Evolutionary conservation across 1,140 invertebrate species (phyloP), one percentile per base, ranked within the genome.

Genomic region (Drosophila kurseongensis): DNA sequence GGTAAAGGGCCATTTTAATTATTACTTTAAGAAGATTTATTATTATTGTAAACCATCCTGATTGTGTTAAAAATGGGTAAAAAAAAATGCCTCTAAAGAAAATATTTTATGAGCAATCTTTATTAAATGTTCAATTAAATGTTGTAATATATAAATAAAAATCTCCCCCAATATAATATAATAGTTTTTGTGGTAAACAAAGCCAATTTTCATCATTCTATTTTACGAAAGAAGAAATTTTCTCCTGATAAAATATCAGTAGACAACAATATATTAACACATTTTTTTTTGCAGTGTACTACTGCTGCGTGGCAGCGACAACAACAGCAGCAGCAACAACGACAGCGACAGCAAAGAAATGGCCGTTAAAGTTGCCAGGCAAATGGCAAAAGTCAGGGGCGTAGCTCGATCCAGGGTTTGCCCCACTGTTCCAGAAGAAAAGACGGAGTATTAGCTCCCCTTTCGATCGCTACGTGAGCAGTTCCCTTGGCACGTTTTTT

Each of bases 301-400:
- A 68, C 72, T 76, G 81, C 73, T 85, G 82, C 81, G 78, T 85
- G 81, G 81, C 80, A 80, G 82, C 80, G 68, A 42, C 80, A 44
- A 52, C 75, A 56, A 36, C 54, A 78, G 16, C 75, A 76, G n/a
- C 60, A 48, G 35, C 77, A 50, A 23, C 45, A 51, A 45, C 66
- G 79, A 79, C 60, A 61, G 18, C 60, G 27, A 48, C 77, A 58
- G 63, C 76, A 88, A 79, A 88, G 82, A 86, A 86, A 86, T 86
- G 82, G 83, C 83, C 82, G 82, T 86, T 88, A 79, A 86, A 88
- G 79, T 88, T 88, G 63, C 83, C 83, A 88, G 66, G 83, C 83
- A 83, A 86, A 86, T 86, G 83, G 83, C 83, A 82, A 88, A 83
- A 62, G 75, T 41, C 83, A 86, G 79, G 71, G 83, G 83, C 83